These are phyloP conservation scores for Tribolium castaneum DNA, from an alignment of 1,140 invertebrate genomes.

Conservation along the genomic window DNA sequence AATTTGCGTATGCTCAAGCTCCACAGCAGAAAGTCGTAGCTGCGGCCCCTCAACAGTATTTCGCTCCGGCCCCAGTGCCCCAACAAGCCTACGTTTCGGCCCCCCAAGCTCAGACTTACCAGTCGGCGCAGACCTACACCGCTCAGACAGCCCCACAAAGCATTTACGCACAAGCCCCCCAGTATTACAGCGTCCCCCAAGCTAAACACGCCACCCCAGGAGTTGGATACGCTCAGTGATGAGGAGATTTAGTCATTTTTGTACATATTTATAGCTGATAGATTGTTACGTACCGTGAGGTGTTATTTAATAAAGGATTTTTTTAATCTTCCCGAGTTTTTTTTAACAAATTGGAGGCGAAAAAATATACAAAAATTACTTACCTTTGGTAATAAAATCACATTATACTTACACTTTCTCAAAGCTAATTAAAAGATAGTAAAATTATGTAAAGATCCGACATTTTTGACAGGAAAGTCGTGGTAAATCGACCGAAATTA, in stretches of 20 bases:
- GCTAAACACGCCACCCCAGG: slow-evolving; percentile 46
- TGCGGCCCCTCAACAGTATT: slow-evolving; percentile 19
- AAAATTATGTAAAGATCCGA: no score
- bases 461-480: no score
- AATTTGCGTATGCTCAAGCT: background rate
- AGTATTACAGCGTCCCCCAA: slow-evolving; percentile 34
- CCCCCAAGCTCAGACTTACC: slow-evolving; percentile 15
- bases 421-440: no score
- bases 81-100: slow-evolving; percentile 1
- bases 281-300: slow-evolving; percentile 19
- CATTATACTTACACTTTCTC: no score
- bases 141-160: slow-evolving; percentile 40
- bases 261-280: slow-evolving; percentile 30
- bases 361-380: background rate
- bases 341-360: background rate
- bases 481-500: no score
- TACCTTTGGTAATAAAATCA: no score
- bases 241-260: slow-evolving; percentile 30
- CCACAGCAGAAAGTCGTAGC: background rate
- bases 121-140: slow-evolving; percentile 9
- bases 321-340: background rate
- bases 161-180: slow-evolving; percentile 35
- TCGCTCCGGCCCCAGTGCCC: background rate
- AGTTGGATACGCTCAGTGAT: slow-evolving; percentile 46
- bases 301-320: slow-evolving; percentile 34